Evolutionary conservation across 2,113 vertebrate genomes (phyloP).

Genomic region (Aramus guarauna): DNA sequence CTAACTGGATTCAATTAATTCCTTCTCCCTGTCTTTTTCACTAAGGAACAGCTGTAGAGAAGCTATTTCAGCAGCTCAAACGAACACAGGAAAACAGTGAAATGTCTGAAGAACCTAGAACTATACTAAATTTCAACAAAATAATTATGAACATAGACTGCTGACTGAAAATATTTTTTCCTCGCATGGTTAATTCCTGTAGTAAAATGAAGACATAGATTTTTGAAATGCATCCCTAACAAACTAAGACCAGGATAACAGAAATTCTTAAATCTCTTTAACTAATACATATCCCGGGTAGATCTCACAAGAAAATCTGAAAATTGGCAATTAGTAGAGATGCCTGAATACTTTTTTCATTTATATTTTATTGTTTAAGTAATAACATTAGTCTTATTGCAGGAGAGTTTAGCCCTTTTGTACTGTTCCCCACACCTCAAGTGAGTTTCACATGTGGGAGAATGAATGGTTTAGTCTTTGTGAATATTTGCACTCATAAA

Average conservation of each 20-base stretch:
- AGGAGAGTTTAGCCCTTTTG: neutral
- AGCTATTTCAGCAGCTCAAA: neutral
- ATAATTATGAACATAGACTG: neutral
- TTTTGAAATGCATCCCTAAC: neutral
- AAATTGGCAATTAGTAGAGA: neutral
- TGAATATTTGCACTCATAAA: neutral
- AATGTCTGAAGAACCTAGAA: neutral
- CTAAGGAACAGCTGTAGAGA: neutral
- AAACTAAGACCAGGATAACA: neutral
- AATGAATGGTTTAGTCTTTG: neutral
- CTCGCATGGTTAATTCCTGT: neutral
- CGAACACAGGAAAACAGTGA: neutral
- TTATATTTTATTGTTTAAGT: neutral
- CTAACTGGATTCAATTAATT: neutral
- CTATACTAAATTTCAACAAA: neutral
- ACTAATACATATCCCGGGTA: neutral
- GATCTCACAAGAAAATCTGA: neutral
- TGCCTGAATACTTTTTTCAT: neutral
- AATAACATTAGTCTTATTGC: neutral
- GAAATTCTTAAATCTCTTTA: neutral
- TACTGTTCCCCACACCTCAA: neutral
- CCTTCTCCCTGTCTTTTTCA: neutral
- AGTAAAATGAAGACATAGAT: neutral
- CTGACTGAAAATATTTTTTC: neutral
- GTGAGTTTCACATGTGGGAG: neutral